phyloP scores from a whole-genome alignment of 2,113 vertebrate genomes.

The Oenanthe oenanthe region DNA sequence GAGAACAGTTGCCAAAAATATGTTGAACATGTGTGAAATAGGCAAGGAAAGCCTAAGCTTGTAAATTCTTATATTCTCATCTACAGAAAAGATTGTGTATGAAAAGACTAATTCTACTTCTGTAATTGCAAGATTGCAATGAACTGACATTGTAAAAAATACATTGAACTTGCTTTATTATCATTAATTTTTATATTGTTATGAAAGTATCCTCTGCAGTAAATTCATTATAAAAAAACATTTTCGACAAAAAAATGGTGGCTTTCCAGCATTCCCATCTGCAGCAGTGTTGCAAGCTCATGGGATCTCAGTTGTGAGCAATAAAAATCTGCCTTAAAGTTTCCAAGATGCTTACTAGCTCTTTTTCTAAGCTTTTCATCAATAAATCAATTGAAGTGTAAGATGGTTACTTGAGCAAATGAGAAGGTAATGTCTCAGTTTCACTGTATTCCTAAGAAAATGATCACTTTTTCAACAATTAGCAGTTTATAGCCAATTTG shows the following conservation, averaged over 20 bases:
- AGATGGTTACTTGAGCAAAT: conserved; percentile 23
- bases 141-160: not conserved
- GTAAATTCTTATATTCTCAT: not conserved
- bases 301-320: not conserved
- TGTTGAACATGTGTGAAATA: not conserved
- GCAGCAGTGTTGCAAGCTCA: not conserved
- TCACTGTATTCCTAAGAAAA: not conserved
- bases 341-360: conserved; percentile 18
- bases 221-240: not conserved
- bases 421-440: conserved; percentile 12
- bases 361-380: conserved; percentile 18
- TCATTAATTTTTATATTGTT: not conserved
- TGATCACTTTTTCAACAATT: conserved; percentile 8
- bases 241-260: not conserved
- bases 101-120: not conserved
- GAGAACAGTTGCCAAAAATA: not conserved
- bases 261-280: not conserved
- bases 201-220: not conserved
- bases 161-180: not conserved
- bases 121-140: not conserved
- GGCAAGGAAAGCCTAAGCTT: not conserved
- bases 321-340: conserved; percentile 1
- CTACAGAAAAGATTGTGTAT: not conserved
- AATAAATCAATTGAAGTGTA: conserved; percentile 28
- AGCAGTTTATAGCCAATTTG: not conserved